Conservation (phyloP, 2,797 vertebrate species). For the Xiphophorus birchmanni region DNA sequence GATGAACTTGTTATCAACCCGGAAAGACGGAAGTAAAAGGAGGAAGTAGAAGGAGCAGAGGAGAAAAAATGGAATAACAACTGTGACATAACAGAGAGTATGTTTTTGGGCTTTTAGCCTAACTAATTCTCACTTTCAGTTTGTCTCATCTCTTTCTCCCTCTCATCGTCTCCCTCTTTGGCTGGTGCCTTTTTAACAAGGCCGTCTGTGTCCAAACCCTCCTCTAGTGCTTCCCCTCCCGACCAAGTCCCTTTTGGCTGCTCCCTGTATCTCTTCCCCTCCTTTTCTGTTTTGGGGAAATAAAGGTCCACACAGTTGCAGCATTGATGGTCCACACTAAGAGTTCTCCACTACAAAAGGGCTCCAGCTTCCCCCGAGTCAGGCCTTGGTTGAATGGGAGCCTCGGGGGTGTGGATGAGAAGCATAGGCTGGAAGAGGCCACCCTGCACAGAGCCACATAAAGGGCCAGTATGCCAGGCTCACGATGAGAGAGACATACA, state of each 20-base stretch:
- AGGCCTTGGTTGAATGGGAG: slow-evolving; percentile 77
- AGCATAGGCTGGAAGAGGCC: slow-evolving; percentile 73
- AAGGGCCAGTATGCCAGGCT: slow-evolving; percentile 80
- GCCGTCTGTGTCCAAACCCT: slow-evolving; percentile 82
- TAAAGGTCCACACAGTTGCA: slow-evolving; percentile 83
- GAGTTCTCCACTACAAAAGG: slow-evolving; percentile 79
- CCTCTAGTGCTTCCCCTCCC: slow-evolving; percentile 54
- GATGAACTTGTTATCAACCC: slow-evolving; percentile 72
- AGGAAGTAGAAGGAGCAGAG: slow-evolving; percentile 45
- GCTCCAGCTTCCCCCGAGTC: slow-evolving; percentile 75
- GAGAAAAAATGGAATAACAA: slow-evolving; percentile 51
- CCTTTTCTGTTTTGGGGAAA: slow-evolving; percentile 66
- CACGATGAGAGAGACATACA: slow-evolving; percentile 67
- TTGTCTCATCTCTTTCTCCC: slow-evolving; percentile 57
- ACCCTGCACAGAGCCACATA: slow-evolving; percentile 77
- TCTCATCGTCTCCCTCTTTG: slow-evolving; percentile 68
- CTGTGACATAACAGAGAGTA: slow-evolving; percentile 74
- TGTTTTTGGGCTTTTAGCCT: slow-evolving; percentile 43
- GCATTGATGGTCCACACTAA: slow-evolving; percentile 83
- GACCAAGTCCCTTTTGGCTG: slow-evolving; percentile 53
- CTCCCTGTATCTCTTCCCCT: slow-evolving; percentile 64
- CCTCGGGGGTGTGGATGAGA: slow-evolving; percentile 80
- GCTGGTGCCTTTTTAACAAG: slow-evolving; percentile 79
- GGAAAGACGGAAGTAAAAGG: slow-evolving; percentile 61
- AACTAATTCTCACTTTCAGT: slow-evolving; percentile 50